Evolutionary conservation across 2,113 vertebrate genomes (phyloP).

Genomic region (Diglossa brunneiventris): DNA sequence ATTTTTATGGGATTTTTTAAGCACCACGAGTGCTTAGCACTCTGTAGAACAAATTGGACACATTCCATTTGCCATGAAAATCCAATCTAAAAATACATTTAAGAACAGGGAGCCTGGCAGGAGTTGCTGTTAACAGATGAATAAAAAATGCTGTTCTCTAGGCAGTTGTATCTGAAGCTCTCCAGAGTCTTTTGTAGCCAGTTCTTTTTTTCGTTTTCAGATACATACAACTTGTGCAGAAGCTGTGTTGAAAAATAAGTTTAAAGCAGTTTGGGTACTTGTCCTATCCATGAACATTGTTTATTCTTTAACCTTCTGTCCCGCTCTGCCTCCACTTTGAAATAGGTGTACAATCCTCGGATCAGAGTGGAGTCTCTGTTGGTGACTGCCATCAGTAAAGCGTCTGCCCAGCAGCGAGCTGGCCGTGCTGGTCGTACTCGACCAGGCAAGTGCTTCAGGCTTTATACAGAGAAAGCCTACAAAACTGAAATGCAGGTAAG

Average conservation of each 20-base stretch:
- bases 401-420: slow-evolving; percentile 96
- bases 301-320: background rate
- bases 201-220: background rate
- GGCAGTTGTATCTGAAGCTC: background rate
- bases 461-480: slow-evolving; percentile 97
- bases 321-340: background rate
- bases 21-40: background rate
- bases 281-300: background rate
- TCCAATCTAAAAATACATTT: background rate
- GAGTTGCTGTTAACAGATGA: slow-evolving; percentile 8
- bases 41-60: background rate
- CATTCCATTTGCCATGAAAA: background rate
- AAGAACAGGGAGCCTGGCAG: background rate
- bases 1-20: background rate
- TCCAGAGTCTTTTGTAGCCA: background rate
- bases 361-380: slow-evolving; percentile 96
- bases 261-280: background rate
- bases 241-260: background rate
- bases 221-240: background rate
- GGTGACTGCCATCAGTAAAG: slow-evolving; percentile 98
- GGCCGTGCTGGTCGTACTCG: slow-evolving; percentile 95
- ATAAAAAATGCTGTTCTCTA: background rate
- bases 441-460: slow-evolving; percentile 93
- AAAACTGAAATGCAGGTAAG: slow-evolving; percentile 98
- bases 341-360: slow-evolving; percentile 96